A percentile compares a stretch with the other conserved stretches of the same genome.
These are phyloP conservation scores for Mionectes macconnelli DNA, from an alignment of 2,113 vertebrate species.

Conservation along the genomic window DNA sequence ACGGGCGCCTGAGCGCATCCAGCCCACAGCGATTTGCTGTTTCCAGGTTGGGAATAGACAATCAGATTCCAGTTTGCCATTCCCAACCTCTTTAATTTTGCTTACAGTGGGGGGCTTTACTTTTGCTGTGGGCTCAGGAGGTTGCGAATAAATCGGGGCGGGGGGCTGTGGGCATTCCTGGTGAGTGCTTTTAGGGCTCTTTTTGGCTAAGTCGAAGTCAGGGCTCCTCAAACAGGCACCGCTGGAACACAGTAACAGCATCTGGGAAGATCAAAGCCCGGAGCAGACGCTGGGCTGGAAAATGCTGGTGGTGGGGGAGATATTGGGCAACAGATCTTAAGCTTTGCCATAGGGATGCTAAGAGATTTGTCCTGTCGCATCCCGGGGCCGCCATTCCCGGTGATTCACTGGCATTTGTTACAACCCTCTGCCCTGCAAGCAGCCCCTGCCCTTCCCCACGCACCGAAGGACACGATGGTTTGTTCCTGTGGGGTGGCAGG, in stretches of 20 bases:
- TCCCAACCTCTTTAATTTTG: background rate
- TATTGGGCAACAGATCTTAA: slow-evolving; percentile 41
- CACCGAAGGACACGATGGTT: background rate
- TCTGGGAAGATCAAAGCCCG: slow-evolving; percentile 58
- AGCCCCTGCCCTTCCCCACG: background rate
- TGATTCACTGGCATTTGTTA: background rate
- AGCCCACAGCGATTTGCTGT: background rate
- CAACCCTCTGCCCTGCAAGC: background rate
- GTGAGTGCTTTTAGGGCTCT: background rate
- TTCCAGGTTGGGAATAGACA: background rate
- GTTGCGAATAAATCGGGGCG: background rate
- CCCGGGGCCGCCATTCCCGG: background rate
- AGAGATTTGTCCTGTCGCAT: slow-evolving; percentile 33
- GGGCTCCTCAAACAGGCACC: background rate
- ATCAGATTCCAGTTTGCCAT: background rate
- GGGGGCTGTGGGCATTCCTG: background rate
- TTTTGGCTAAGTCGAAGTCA: background rate
- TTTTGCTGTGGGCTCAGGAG: background rate
- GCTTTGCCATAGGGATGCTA: slow-evolving; percentile 40
- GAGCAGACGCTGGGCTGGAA: background rate
- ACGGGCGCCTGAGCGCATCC: background rate
- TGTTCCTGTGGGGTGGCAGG: background rate
- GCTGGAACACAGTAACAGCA: background rate
- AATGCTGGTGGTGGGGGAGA: background rate
- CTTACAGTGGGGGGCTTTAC: background rate